Percentiles rank a stretch among this genome's conserved stretches.
Evolutionary conservation across 2,888 invertebrate species (phyloP).

Genomic region (Acleris emargana): DNA sequence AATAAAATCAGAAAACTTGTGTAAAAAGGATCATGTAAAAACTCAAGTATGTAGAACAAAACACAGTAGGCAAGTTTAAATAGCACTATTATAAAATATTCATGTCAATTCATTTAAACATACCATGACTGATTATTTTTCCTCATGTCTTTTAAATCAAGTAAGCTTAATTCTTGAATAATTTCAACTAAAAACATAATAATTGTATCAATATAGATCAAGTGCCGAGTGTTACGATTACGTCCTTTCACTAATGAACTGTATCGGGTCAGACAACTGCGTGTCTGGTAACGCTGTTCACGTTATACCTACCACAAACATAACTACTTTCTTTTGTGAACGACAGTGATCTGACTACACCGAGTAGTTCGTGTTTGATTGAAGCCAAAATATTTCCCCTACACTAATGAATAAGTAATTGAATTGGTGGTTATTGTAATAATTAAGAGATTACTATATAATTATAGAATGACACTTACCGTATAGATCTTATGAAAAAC

Average conservation of each 20-base stretch:
- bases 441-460: conserved; percentile 2
- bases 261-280: conserved; percentile 18
- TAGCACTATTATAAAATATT: too few species aligned
- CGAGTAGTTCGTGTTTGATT: neutral
- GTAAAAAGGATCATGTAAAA: too few species aligned
- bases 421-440: conserved; percentile 1
- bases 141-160: neutral
- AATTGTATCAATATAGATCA: neutral
- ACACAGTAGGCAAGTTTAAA: too few species aligned
- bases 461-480: conserved; percentile 17
- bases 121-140: too few species aligned
- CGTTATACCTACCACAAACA: conserved; percentile 29
- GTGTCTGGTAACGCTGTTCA: conserved; percentile 6
- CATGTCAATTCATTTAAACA: too few species aligned
- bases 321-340: conserved; percentile 16
- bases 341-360: neutral
- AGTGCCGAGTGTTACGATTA: neutral
- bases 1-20: too few species aligned
- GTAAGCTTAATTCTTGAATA: neutral
- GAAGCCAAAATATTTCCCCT: neutral
- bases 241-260: conserved; percentile 31
- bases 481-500: conserved; percentile 2
- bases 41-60: too few species aligned
- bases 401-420: conserved; percentile 11
- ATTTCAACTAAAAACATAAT: neutral